Conservation (phyloP, 2,797 vertebrate genomes). For the Sparidentex hasta region DNA sequence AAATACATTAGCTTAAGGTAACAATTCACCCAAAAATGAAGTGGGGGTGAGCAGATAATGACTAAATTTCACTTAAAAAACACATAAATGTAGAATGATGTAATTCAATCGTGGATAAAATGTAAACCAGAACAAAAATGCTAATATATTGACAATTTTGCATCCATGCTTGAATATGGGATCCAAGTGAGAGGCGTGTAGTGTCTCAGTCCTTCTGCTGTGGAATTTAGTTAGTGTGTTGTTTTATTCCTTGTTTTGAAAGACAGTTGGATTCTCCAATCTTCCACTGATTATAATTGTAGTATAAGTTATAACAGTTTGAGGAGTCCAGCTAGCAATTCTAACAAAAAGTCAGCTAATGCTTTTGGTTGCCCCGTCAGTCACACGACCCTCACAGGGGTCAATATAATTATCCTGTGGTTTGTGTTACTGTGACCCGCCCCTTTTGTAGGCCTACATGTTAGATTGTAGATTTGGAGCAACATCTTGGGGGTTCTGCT, state of each 20-base stretch:
- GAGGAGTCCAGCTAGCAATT: not conserved
- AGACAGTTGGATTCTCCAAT: not conserved
- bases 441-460: slow-evolving; percentile 9
- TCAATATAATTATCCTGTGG: too few relatives aligned
- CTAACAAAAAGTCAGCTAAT: not conserved
- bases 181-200: too few relatives aligned
- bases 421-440: slow-evolving; percentile 30
- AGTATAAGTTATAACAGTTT: too few relatives aligned
- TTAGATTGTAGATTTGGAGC: slow-evolving; percentile 30
- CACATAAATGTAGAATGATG: too few relatives aligned
- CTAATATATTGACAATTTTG: too few relatives aligned
- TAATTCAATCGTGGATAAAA: too few relatives aligned
- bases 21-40: too few relatives aligned
- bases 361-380: slow-evolving; percentile 14
- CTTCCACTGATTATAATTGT: not conserved
- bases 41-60: too few relatives aligned
- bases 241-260: too few relatives aligned
- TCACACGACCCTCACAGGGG: not conserved
- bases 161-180: too few relatives aligned
- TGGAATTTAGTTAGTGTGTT: not conserved
- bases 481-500: not conserved
- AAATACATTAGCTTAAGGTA: not conserved
- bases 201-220: not conserved
- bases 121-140: too few relatives aligned
- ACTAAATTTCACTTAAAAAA: too few relatives aligned